These are phyloP conservation scores for Epinotia ramella DNA, from an alignment of 2,888 invertebrate genomes.

Conservation along the genomic window DNA sequence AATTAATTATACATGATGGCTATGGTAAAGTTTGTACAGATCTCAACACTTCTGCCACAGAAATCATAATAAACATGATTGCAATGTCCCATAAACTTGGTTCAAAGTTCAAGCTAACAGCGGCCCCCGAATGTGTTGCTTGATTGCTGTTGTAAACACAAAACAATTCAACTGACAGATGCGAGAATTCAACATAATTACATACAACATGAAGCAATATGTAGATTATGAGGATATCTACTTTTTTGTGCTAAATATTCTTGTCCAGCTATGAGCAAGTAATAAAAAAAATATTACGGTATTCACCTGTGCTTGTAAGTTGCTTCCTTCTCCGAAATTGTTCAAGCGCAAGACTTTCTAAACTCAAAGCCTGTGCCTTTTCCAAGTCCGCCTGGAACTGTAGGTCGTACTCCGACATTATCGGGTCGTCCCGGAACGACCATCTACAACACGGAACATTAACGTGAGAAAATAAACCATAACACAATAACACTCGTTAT, in stretches of 20 bases:
- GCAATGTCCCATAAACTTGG: constrained; percentile 15
- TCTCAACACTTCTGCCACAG: background rate
- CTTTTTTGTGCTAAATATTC: constrained; percentile 59
- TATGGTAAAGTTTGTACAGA: background rate
- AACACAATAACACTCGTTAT: constrained; percentile 53
- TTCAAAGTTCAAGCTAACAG: constrained; percentile 39
- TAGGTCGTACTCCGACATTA: constrained; percentile 90
- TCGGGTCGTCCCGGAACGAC: constrained; percentile 60
- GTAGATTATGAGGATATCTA: background rate
- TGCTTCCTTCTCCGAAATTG: constrained; percentile 91
- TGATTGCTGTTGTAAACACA: constrained; percentile 43
- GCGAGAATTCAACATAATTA: constrained; percentile 23
- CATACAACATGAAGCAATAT: background rate
- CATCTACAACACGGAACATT: constrained; percentile 67
- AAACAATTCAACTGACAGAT: constrained; percentile 41
- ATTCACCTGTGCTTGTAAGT: constrained; percentile 77
- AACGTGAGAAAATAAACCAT: constrained; percentile 65
- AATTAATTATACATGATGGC: background rate
- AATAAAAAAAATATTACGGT: constrained; percentile 63
- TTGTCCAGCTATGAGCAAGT: background rate
- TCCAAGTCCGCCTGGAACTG: constrained; percentile 95
- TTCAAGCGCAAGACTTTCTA: constrained; percentile 94
- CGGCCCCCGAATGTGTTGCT: constrained; percentile 31
- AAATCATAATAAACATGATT: constrained; percentile 1
- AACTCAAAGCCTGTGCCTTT: constrained; percentile 93